phyloP scores from a whole-genome alignment of 2,888 invertebrate species.

The Eretmocerus hayati region DNA sequence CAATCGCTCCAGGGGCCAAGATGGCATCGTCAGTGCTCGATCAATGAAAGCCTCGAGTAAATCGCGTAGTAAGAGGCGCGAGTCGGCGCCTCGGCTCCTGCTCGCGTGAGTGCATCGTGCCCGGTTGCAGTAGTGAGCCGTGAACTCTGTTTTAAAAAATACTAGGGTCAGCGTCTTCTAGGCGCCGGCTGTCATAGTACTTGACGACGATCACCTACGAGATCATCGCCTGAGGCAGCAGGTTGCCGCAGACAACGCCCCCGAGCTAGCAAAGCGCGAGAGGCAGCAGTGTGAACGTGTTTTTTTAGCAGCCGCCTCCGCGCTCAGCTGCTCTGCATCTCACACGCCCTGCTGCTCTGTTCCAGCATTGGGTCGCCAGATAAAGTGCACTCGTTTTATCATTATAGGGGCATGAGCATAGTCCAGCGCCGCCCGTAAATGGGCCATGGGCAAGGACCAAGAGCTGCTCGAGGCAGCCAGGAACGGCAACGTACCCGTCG shows the following conservation, averaged over 20 bases:
- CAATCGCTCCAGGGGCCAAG: constrained; percentile 50
- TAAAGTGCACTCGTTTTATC: too few relatives aligned
- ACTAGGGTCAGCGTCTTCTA: not conserved
- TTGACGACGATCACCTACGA: not conserved
- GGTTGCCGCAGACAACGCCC: not conserved
- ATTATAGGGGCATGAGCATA: not conserved
- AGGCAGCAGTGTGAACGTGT: constrained; percentile 23
- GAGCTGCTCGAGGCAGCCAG: constrained; percentile 93
- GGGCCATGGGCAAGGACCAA: constrained; percentile 89
- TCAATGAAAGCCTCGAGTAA: constrained; percentile 60
- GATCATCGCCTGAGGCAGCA: not conserved
- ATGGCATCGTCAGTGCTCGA: constrained; percentile 59
- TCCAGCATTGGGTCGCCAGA: too few relatives aligned
- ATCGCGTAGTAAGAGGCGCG: constrained; percentile 42
- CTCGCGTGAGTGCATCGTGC: not conserved
- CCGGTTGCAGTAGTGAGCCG: not conserved
- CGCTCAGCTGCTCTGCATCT: too few relatives aligned
- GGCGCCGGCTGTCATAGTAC: not conserved
- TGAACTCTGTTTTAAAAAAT: not conserved
- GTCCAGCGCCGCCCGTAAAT: constrained; percentile 36
- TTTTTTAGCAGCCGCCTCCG: constrained; percentile 5
- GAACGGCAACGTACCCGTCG: constrained; percentile 79
- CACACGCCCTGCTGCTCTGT: too few relatives aligned
- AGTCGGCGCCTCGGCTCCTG: constrained; percentile 1
- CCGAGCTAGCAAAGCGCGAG: not conserved